Evolutionary conservation across 2,113 vertebrate genomes (phyloP).

Genomic region (Oophaga pumilio): DNA sequence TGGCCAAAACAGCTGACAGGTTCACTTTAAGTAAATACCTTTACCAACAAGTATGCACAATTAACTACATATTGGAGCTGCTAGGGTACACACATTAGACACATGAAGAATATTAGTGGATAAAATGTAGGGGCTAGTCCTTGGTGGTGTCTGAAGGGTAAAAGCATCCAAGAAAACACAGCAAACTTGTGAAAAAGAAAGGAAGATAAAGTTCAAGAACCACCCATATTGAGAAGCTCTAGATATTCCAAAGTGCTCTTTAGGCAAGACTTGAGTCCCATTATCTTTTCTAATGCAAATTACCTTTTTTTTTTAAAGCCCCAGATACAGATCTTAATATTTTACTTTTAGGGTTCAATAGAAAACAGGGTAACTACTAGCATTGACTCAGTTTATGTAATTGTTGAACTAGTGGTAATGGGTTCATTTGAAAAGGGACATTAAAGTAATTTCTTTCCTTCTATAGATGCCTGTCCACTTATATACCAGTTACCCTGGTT

Average conservation of each 20-base stretch:
- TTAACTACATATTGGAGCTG: neutral
- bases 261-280: neutral
- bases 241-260: neutral
- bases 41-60: neutral
- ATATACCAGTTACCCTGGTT: neutral
- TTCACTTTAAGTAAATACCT: neutral
- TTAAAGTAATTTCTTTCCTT: neutral
- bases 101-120: neutral
- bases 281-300: slow-evolving; percentile 3
- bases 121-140: neutral
- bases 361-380: neutral
- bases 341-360: neutral
- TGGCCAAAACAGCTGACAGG: too few species aligned
- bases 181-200: neutral
- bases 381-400: neutral
- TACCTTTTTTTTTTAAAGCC: neutral
- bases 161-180: too few species aligned
- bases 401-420: neutral
- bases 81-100: neutral
- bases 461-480: neutral
- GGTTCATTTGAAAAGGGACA: neutral
- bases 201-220: neutral
- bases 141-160: neutral
- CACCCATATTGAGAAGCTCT: neutral
- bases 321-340: neutral